Evolutionary conservation across 2,888 invertebrate species (phyloP).

Genomic region (Tinea semifulvella): DNA sequence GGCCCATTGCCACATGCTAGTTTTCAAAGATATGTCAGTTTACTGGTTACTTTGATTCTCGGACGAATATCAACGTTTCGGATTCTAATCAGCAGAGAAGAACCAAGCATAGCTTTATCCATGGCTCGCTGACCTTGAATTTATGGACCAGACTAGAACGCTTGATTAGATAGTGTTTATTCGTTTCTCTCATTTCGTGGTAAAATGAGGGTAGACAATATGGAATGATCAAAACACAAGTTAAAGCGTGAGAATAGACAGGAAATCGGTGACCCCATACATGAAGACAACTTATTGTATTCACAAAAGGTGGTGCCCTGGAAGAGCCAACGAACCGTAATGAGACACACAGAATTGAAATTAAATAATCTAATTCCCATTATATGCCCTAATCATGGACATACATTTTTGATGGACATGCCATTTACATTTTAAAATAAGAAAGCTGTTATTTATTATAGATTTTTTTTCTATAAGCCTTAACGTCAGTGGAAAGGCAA

Average conservation of each 20-base stretch:
- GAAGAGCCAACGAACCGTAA: constrained; percentile 51
- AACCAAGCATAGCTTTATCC: too few species aligned
- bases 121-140: too few species aligned
- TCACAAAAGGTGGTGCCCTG: constrained; percentile 52
- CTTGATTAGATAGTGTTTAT: too few species aligned
- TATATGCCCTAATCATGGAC: constrained; percentile 5
- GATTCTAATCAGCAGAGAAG: too few species aligned
- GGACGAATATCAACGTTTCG: too few species aligned
- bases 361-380: constrained; percentile 13
- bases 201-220: constrained; percentile 4
- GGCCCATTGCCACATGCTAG: too few species aligned
- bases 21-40: too few species aligned
- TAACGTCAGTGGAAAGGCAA: too few species aligned
- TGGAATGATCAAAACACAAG: constrained; percentile 11
- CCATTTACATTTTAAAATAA: neutral
- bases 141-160: too few species aligned
- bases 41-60: too few species aligned
- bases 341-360: constrained; percentile 12
- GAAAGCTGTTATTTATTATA: too few species aligned
- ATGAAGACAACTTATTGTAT: constrained; percentile 37
- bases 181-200: neutral
- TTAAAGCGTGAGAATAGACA: constrained; percentile 37
- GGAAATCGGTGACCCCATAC: constrained; percentile 27
- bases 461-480: too few species aligned
- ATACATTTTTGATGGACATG: neutral